Conservation (phyloP, 2,113 vertebrate species). For the Rhea americana region DNA sequence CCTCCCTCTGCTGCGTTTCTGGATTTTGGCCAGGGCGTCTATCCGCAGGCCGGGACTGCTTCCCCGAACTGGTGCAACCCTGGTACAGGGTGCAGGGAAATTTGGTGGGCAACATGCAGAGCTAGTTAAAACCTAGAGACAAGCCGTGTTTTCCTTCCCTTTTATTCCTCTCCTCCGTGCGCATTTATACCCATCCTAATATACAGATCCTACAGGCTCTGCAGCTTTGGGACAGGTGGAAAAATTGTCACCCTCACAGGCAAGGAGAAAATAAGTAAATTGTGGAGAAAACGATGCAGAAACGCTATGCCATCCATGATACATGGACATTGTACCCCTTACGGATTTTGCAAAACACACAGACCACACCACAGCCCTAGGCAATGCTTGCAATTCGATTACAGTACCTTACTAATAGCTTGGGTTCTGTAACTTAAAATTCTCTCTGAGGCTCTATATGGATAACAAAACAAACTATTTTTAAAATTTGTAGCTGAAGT, state of each 20-base stretch:
- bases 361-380: too few relatives aligned
- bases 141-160: background rate
- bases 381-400: accelerated
- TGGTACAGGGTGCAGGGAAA: background rate
- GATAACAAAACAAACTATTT: background rate
- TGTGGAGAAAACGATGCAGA: too few relatives aligned
- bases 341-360: too few relatives aligned
- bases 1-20: background rate
- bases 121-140: accelerated
- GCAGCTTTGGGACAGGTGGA: background rate
- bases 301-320: too few relatives aligned
- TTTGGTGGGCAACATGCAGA: accelerated
- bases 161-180: background rate
- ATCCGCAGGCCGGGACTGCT: background rate
- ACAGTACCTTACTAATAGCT: accelerated
- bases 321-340: too few relatives aligned
- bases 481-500: background rate
- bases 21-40: too few relatives aligned
- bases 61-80: background rate
- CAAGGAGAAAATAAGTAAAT: too few relatives aligned
- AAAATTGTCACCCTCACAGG: background rate
- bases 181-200: accelerated
- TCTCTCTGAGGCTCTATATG: background rate
- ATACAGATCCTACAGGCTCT: too few relatives aligned
- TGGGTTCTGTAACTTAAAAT: background rate